Evolutionary conservation across 1,140 invertebrate genomes (phyloP), one percentile per base, ranked within the genome.

Genomic region (Chymomyza costata): DNA sequence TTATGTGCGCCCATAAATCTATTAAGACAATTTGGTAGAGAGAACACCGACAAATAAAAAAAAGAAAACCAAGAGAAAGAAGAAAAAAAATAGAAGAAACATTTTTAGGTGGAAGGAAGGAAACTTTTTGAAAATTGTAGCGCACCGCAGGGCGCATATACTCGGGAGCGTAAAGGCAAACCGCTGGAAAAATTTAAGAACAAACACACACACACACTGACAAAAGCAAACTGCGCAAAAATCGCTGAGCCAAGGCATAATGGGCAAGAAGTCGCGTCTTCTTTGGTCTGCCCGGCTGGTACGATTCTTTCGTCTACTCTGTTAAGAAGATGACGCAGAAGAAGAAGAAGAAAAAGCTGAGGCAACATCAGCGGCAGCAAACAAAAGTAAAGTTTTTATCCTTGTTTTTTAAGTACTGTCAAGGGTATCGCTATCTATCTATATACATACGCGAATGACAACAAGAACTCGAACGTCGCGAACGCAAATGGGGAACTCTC

Each of bases 21-120:
- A 76, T 76, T 76, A 76, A 67, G 73, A 78, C 71, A 76, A 76
- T 76, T 76, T 76, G 71, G 71, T 71, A 76, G n/a, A n/a, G n/a
- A n/a, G n/a, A n/a, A n/a, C n/a, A n/a, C n/a, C n/a, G n/a, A n/a
- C n/a, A n/a, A 51, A 59, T 37, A 41, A 32, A 47, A 48, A 63
- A 45, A 50, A 18, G 47, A 57, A 53, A 45, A 21, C 35, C 32
- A 38, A 53, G 30, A 8, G 3, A 51, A 7, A 31, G 7, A 45
- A 31, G 47, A 45, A 56, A 43, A 63, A 58, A 59, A 18, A 41
- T 62, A 55, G 44, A 25, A 31, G 16, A 18, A 34, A 59, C 35
- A 41, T 48, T 48, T 39, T 16, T 14, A 15, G 19, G 25, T 11
- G 6, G 6, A 46, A n/a, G n/a, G 15, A 14, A 16, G 17, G 16